Conservation (phyloP, 2,888 invertebrate species). For the Oxytorus armatus region DNA sequence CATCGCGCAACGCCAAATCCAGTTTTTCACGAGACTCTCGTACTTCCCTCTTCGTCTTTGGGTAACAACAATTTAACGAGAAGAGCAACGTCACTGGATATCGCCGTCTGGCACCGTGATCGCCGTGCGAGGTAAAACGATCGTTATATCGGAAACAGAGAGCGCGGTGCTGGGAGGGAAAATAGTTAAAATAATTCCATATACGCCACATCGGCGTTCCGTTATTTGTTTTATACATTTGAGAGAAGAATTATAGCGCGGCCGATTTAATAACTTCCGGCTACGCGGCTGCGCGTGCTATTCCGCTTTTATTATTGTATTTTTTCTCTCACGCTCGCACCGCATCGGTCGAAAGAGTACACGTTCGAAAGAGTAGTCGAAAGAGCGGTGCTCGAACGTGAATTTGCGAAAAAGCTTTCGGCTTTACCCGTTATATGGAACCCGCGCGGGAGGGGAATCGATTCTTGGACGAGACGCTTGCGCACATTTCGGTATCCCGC, state of each 20-base stretch:
- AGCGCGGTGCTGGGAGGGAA: not conserved
- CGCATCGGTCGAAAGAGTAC: not conserved
- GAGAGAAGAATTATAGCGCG: too few species aligned
- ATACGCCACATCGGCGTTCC: too few species aligned
- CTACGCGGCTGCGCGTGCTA: too few species aligned
- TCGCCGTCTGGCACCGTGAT: constrained; percentile 95
- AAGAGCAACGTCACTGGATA: constrained; percentile 87
- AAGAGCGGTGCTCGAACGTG: not conserved
- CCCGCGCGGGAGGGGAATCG: constrained; percentile 81
- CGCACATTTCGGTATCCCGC: constrained; percentile 73
- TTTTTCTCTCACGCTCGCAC: not conserved
- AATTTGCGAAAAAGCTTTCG: constrained; percentile 36
- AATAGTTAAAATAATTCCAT: not conserved
- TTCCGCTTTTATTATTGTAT: not conserved
- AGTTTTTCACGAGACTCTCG: constrained; percentile 92
- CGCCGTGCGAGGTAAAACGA: constrained; percentile 90
- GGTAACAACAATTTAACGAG: constrained; percentile 83
- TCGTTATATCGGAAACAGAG: constrained; percentile 27
- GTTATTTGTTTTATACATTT: not conserved
- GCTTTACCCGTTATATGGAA: constrained; percentile 35
- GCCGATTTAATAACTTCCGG: too few species aligned
- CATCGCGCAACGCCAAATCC: constrained; percentile 92
- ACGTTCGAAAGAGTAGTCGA: constrained; percentile 1
- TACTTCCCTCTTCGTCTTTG: constrained; percentile 87
- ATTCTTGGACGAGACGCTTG: constrained; percentile 79